Base-by-base conservation (phyloP, 2,888 invertebrate genomes). In the Acanthosoma haemorrhoidale region DNA sequence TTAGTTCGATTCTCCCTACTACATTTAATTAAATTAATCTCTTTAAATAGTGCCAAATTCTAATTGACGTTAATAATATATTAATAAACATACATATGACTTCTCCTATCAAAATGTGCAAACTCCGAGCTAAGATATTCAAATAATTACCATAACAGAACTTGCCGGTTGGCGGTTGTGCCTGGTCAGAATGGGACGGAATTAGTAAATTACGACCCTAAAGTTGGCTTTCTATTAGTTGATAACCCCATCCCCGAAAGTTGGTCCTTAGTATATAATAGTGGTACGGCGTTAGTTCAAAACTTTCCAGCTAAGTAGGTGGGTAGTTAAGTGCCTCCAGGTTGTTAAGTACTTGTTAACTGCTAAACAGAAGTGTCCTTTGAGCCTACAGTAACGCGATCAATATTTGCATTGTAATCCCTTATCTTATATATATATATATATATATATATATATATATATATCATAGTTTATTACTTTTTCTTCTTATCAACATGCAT, bases 271-370 rank as follows among this genome's bases (percentile, higher is more conserved):
- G 34, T 64, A 64, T 64, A 64, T 64, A 38, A 25, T 36, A 64
- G 64, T 36, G 34, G 25, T 5, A 21, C 13, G 5, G 38, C 38
- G 21, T 36, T 64, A 64, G 64, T 64, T 64, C 41, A 41, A 41
- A 64, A 64, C 64, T 64, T 64, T 25, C n/a, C 61, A 25, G n/a
- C 64, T 64, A 64, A 64, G 64, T 41, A 25, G 64, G 38, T 38
- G 41, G 64, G 29, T 29, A 39, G 64, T 64, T 64, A 64, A 64
- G 64, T 64, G 64, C 29, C 64, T 41, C 64, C 64, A 39, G 64
- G 64, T 64, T 64, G 64, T 64, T 64, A 64, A 64, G 64, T 64
- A 64, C 64, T 61, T 64, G 64, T 64, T 64, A 64, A 64, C 64
- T 64, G 64, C 25, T 57, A 57, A 57, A 25, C 57, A 15, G 4